Evolutionary conservation across 2,797 vertebrate species (phyloP), one percentile per base, ranked within the genome.

Genomic region (Propithecus perrieri): DNA sequence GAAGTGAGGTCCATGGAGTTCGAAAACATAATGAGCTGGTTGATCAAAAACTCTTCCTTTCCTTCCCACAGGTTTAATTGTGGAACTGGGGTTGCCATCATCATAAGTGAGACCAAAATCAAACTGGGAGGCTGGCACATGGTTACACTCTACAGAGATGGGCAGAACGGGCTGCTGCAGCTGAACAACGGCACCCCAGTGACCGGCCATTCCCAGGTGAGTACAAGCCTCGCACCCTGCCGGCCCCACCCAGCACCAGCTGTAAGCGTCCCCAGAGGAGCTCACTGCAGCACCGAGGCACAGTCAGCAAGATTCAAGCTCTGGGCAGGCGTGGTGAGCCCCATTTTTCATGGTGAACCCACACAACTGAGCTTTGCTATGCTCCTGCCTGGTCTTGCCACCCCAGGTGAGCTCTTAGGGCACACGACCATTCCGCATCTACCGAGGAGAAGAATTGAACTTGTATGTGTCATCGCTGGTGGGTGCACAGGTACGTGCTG

Each of bases 161-260:
- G 99, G 35, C 97, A 98, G 93, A 99, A 98, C 0, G 99, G 99
- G 79, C 99, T 99, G 99, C 98, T 99, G 48, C 99, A 98, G 53
- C 96, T 99, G 85, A 99, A 99, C 98, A 99, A 98, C 0, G 98
- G 99, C 92, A 98, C 98, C 11, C 99, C 99, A 0, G 98, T 99
- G 72, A 98, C 99, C 1, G 99, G 99, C 88, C 99, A 98, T 94
- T 99, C 99, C 83, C 99, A 99, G 99, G 99, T 99, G 97, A 97
- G 98, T 91, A 46, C 0, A 15, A 24, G 14, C 38, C 24, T 11
- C 41, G 0, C 0, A 5, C 22, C 30, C n/a, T 9, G 24, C 35
- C 43, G 3, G 2, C 24, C 38, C 22, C 3, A 2, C 14, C 18
- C 48, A 12, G 17, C 6, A 10, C 50, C n/a, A 17, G 11, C 59